These are phyloP conservation scores for Ctenoplectra terminalis DNA, from an alignment of 1,140 invertebrate species.

Conservation along the genomic window DNA sequence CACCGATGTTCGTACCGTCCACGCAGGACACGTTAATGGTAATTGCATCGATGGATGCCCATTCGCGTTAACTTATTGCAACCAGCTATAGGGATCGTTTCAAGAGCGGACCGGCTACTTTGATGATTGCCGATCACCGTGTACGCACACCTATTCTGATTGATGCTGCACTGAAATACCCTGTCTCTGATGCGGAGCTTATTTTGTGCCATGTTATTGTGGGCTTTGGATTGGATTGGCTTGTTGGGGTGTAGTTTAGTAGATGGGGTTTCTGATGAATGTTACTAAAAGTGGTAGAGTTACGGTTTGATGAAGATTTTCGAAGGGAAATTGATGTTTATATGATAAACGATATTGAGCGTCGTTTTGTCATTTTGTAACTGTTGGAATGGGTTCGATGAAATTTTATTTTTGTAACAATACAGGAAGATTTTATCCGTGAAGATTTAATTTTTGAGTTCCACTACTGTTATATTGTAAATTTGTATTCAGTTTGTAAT, in stretches of 20 bases:
- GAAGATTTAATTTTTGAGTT: too few species aligned
- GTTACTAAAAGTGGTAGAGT: too few species aligned
- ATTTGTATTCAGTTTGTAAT: too few species aligned
- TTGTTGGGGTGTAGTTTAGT: not conserved
- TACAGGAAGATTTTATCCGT: too few species aligned
- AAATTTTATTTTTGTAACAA: too few species aligned
- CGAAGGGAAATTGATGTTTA: too few species aligned
- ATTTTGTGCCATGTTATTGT: not conserved
- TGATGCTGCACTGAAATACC: not conserved
- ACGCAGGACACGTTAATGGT: conserved; percentile 55
- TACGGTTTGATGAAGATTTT: too few species aligned
- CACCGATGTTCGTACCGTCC: not conserved
- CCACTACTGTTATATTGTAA: too few species aligned
- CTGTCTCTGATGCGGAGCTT: not conserved
- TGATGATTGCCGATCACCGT: conserved; percentile 5
- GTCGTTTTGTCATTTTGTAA: too few species aligned
- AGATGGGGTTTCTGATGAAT: not conserved
- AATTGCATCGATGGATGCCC: conserved; percentile 56
- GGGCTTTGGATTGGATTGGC: too few species aligned
- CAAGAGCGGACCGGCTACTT: not conserved
- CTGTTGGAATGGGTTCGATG: too few species aligned
- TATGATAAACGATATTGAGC: too few species aligned
- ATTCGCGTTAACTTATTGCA: conserved; percentile 37
- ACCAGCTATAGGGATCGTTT: not conserved
- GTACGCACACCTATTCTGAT: not conserved